Evolutionary conservation across 1,140 invertebrate species (phyloP).

Genomic region (Brachionus plicatilis): DNA sequence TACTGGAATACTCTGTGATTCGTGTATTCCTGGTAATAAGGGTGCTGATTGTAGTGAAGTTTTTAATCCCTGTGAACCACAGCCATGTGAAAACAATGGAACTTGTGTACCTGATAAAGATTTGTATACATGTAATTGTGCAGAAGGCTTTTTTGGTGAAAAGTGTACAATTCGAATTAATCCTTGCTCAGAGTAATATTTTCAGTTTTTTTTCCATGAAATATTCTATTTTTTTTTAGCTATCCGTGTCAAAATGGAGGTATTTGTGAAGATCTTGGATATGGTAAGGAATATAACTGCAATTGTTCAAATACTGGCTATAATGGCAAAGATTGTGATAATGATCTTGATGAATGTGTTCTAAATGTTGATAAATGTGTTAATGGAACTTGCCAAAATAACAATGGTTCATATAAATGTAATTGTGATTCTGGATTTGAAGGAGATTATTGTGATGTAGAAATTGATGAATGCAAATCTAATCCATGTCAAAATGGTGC

Average conservation of each 20-base stretch:
- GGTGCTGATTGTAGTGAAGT: constrained; percentile 1
- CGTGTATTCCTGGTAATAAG: constrained; percentile 1
- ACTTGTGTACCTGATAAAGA: constrained; percentile 43
- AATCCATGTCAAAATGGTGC: constrained; percentile 24
- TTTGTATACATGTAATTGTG: neutral
- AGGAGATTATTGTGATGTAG: neutral
- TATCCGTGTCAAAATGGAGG: constrained; percentile 49
- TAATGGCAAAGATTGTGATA: neutral
- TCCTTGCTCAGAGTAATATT: neutral
- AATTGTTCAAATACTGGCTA: neutral
- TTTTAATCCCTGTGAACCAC: constrained; percentile 42
- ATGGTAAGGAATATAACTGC: constrained; percentile 46
- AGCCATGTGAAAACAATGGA: constrained; percentile 49
- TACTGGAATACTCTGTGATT: constrained; percentile 23
- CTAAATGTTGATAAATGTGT: neutral
- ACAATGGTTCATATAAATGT: constrained; percentile 45
- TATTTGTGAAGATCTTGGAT: constrained; percentile 45
- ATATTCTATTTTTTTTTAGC: neutral
- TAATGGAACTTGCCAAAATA: constrained; percentile 50
- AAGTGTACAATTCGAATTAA: neutral
- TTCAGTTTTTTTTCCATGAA: neutral
- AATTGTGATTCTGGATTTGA: constrained; percentile 28
- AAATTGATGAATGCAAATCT: constrained; percentile 34
- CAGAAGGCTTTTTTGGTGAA: neutral
- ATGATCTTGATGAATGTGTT: constrained; percentile 6